Evolutionary conservation across 2,888 invertebrate species (phyloP).

Genomic region (Coelopa pilipes): DNA sequence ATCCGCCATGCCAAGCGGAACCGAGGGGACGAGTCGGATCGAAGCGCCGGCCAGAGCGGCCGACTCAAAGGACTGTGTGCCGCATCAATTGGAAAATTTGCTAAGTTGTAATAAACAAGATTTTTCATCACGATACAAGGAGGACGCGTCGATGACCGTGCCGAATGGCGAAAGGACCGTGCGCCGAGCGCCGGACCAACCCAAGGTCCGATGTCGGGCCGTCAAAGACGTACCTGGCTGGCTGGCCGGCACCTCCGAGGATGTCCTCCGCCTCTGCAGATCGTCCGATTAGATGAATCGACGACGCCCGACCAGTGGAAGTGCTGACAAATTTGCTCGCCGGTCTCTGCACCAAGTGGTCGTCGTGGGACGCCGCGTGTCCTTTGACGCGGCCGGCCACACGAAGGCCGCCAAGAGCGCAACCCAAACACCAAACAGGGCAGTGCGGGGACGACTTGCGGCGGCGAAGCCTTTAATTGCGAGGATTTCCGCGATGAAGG

Average conservation of each 20-base stretch:
- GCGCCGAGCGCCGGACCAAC: not conserved
- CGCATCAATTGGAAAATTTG: conserved; percentile 56
- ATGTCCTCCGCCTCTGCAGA: conserved; percentile 43
- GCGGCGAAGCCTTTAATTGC: conserved; percentile 19
- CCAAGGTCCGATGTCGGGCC: not conserved
- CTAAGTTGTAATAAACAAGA: conserved; percentile 62
- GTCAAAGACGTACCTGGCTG: not conserved
- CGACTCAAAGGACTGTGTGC: conserved; percentile 9
- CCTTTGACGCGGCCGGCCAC: conserved; percentile 36
- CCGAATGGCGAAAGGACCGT: conserved; percentile 48
- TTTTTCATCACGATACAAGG: conserved; percentile 51
- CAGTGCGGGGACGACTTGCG: conserved; percentile 23
- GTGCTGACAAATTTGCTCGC: conserved; percentile 60
- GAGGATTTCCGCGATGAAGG: conserved; percentile 44
- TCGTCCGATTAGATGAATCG: conserved; percentile 56
- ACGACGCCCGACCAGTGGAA: too few relatives aligned
- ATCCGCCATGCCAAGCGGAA: conserved; percentile 45
- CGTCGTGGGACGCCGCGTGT: not conserved
- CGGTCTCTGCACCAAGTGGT: conserved; percentile 7
- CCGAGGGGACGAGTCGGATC: not conserved
- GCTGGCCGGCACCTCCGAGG: conserved; percentile 20
- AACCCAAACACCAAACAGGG: conserved; percentile 22
- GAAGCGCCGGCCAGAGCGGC: conserved; percentile 1
- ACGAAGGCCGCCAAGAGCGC: not conserved
- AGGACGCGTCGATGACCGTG: conserved; percentile 47